Evolutionary conservation across 2,113 vertebrate species (phyloP), one percentile per base, ranked within the genome.

Genomic region (Lichenostomus cassidix): DNA sequence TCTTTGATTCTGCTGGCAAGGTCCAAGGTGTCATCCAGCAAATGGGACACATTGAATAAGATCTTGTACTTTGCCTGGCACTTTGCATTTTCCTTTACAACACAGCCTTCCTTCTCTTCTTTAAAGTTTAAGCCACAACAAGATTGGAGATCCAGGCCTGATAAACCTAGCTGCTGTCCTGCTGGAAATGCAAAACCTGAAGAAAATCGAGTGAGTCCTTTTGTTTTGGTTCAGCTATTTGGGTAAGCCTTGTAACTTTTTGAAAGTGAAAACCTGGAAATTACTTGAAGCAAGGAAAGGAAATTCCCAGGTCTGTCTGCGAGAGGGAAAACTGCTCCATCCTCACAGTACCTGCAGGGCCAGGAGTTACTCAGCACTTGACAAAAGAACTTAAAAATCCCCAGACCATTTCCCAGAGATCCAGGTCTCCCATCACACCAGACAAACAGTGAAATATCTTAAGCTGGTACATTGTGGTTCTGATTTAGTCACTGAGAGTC

Each of bases 41-140:
- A 70, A 59, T 68, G 56, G 35, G 73, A 68, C 50, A 67, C 23
- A 10, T 81, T 35, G 70, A 77, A 5, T 44, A 55, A 55, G 50
- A 55, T 70, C 52, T 42, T n/a, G 11, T 42, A 19, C 37, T 83
- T 60, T 86, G 71, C 46, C 27, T 76, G 76, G 16, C 5, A 1
- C 49, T 47, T 63, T 35, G 42, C 4, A 1, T 73, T 85, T 89
- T 71, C 46, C 50, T 84, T 92, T 50, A 60, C 39, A 71, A 58
- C 33, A 15, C 39, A 77, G 39, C 33, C 33, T 92, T 80, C 73
- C 37, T 24, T 77, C 69, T 75, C 71, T 63, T 89, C 44, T 70
- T 95, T 95, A 49, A 97, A 99, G 99, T 87, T 95, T 99, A 96
- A 98, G 98, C 33, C 90, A 97, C 91, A 98, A 98, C 95, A 85